A percentile compares a stretch with the other conserved stretches of the same genome.
These are phyloP conservation scores for Ptycholaimellus sp. DNA, from an alignment of 2,888 invertebrate genomes.

Conservation along the genomic window DNA sequence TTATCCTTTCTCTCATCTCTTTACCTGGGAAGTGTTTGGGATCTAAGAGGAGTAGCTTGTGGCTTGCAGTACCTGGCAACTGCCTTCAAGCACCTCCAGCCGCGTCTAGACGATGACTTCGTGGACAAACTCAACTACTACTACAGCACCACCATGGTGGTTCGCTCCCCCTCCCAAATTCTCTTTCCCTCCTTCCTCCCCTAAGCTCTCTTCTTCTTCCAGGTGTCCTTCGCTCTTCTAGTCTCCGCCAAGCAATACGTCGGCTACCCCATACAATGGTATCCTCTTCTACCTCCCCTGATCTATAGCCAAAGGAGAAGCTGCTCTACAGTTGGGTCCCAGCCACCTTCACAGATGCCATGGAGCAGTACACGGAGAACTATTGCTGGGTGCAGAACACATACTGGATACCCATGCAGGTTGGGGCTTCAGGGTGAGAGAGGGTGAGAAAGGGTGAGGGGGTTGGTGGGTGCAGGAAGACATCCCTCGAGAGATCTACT, in stretches of 20 bases:
- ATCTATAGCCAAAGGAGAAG: background rate
- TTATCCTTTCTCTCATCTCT: too few species aligned
- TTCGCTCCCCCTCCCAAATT: background rate
- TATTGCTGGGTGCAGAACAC: constrained; percentile 21
- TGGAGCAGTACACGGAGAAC: constrained; percentile 27
- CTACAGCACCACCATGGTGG: constrained; percentile 23
- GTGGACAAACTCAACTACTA: constrained; percentile 26
- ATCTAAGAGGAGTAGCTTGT: too few species aligned
- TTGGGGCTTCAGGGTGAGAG: background rate
- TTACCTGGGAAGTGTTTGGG: too few species aligned
- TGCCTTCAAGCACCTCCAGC: constrained; percentile 24
- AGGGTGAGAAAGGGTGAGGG: too few species aligned
- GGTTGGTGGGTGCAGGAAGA: constrained; percentile 19
- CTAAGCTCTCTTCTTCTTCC: background rate
- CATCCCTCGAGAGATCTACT: constrained; percentile 24
- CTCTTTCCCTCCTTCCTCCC: background rate
- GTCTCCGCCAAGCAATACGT: constrained; percentile 26
- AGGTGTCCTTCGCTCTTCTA: constrained; percentile 21
- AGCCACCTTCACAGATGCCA: constrained; percentile 25
- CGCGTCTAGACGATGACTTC: constrained; percentile 25
- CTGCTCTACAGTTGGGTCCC: constrained; percentile 24
- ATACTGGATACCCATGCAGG: constrained; percentile 25
- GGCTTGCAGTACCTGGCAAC: constrained; percentile 25
- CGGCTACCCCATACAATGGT: constrained; percentile 9
- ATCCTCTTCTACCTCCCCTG: background rate